Conservation (phyloP, 2,113 vertebrate genomes). For the Brachirus orientalis region DNA sequence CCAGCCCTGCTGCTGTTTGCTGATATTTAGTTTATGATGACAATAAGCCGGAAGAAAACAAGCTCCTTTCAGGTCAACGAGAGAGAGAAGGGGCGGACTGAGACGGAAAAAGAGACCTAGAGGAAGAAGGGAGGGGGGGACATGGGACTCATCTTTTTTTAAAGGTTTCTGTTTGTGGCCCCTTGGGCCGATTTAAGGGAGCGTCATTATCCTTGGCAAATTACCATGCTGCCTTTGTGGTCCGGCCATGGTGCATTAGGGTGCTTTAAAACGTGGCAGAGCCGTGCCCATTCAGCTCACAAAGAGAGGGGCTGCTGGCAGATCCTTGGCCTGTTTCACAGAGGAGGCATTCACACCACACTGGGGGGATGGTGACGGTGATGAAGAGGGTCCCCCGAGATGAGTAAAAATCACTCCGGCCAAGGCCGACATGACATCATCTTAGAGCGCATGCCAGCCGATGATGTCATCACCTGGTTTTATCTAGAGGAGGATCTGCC, state of each 20-base stretch:
- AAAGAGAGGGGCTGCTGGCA: slow-evolving; percentile 85
- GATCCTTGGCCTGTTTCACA: slow-evolving; percentile 87
- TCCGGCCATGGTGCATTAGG: slow-evolving; percentile 82
- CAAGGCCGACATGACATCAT: slow-evolving; percentile 25
- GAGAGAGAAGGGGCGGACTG: slow-evolving; percentile 26
- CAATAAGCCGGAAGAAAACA: slow-evolving; percentile 84
- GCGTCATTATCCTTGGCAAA: slow-evolving; percentile 88
- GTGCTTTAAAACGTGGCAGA: slow-evolving; percentile 80
- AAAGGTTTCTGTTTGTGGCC: slow-evolving; percentile 80
- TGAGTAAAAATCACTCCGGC: slow-evolving; percentile 47
- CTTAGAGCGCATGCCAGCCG: slow-evolving; percentile 20
- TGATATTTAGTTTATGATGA: slow-evolving; percentile 77
- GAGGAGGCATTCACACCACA: slow-evolving; percentile 84
- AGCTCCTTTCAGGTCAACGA: slow-evolving; percentile 57
- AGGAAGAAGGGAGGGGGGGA: slow-evolving; percentile 27
- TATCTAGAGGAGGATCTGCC: not conserved
- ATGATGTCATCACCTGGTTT: slow-evolving; percentile 50
- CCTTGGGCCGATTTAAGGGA: slow-evolving; percentile 78
- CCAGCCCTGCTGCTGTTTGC: slow-evolving; percentile 74
- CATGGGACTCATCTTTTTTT: slow-evolving; percentile 76
- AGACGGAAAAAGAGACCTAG: slow-evolving; percentile 26
- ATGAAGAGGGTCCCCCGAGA: slow-evolving; percentile 53
- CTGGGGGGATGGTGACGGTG: slow-evolving; percentile 38
- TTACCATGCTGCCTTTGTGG: slow-evolving; percentile 83
- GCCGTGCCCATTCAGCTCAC: slow-evolving; percentile 84